Conservation (phyloP, 2,888 invertebrate genomes). For the Ochropleura plecta region DNA sequence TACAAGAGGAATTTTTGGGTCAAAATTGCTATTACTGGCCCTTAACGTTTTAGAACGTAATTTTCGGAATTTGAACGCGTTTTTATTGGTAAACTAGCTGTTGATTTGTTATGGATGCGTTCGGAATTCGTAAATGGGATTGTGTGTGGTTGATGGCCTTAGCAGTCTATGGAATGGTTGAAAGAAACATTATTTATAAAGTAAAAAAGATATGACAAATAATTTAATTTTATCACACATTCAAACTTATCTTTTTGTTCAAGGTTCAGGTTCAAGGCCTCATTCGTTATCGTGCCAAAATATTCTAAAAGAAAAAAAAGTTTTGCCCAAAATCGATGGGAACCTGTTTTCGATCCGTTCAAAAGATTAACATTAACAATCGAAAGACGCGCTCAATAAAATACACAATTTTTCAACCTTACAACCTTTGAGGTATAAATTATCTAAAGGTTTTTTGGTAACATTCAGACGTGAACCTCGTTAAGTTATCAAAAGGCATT, state of each 20-base stretch:
- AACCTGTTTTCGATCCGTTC: conserved; percentile 61
- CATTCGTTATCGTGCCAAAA: conserved; percentile 55
- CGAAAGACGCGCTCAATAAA: conserved; percentile 68
- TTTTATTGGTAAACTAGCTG: conserved; percentile 27
- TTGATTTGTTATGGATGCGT: conserved; percentile 4
- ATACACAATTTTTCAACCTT: conserved; percentile 71
- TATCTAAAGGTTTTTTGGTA: conserved; percentile 42
- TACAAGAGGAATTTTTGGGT: conserved; percentile 46
- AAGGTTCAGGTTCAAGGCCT: conserved; percentile 67
- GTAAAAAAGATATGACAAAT: not conserved
- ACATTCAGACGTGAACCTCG: conserved; percentile 51
- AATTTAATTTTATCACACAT: not conserved
- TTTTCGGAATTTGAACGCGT: conserved; percentile 29
- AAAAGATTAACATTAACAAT: conserved; percentile 67
- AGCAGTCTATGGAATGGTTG: no score
- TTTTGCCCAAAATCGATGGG: conserved; percentile 53
- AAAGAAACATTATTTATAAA: not conserved
- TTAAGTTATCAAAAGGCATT: conserved; percentile 50
- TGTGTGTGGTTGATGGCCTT: not conserved
- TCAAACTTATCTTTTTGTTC: not conserved
- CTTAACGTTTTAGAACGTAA: conserved; percentile 28
- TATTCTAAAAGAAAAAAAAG: conserved; percentile 51
- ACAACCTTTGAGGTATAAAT: conserved; percentile 63
- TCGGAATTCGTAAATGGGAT: not conserved
- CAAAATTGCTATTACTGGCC: conserved; percentile 36